A percentile compares a stretch with the other conserved stretches of the same genome.
These are phyloP conservation scores for Nysson spinosus DNA, from an alignment of 2,888 invertebrate genomes.

Conservation along the genomic window DNA sequence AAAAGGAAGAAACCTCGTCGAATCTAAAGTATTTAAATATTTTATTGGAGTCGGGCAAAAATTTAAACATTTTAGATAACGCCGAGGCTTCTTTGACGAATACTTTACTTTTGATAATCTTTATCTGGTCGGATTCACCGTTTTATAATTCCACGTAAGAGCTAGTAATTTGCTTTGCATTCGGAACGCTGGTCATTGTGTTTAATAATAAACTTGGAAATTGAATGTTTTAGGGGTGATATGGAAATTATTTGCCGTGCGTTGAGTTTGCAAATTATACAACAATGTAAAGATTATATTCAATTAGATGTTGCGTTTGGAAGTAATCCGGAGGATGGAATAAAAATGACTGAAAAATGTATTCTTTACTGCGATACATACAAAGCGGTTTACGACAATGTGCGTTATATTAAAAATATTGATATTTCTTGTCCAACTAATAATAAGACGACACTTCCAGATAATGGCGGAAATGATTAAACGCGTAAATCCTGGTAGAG, in stretches of 20 bases:
- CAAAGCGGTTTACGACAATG: constrained; percentile 76
- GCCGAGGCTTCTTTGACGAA: constrained; percentile 77
- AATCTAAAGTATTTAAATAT: constrained; percentile 79
- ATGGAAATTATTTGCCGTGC: constrained; percentile 75
- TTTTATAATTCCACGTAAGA: constrained; percentile 76
- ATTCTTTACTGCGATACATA: constrained; percentile 78
- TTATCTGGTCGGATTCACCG: constrained; percentile 80
- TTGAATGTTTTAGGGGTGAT: constrained; percentile 59
- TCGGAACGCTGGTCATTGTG: not conserved
- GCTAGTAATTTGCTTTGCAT: not conserved
- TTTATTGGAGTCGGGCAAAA: constrained; percentile 77
- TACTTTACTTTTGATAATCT: constrained; percentile 78
- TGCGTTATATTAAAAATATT: no score
- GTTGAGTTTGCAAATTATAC: constrained; percentile 80
- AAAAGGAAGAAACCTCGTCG: constrained; percentile 77
- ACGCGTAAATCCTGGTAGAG: constrained; percentile 53
- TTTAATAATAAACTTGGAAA: not conserved
- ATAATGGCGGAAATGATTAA: constrained; percentile 12
- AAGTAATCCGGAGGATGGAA: constrained; percentile 77
- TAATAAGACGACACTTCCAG: constrained; percentile 25
- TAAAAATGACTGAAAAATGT: constrained; percentile 76
- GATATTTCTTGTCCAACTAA: not conserved
- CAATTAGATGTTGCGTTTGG: constrained; percentile 78
- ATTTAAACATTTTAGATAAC: constrained; percentile 76
- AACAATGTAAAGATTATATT: constrained; percentile 77